Conservation (phyloP, 2,888 invertebrate species). For the Augiades crinisus region DNA sequence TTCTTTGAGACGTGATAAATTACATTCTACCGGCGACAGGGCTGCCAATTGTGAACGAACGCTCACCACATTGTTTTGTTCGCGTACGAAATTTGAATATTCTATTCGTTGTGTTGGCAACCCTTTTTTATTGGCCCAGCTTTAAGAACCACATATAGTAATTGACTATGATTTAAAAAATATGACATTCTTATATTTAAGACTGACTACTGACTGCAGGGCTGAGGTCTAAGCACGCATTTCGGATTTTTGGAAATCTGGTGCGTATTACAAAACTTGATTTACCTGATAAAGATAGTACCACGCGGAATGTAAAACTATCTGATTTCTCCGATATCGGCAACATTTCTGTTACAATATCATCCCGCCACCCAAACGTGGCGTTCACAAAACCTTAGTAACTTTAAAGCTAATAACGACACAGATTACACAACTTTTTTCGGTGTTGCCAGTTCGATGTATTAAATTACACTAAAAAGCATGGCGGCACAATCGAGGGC, state of each 20-base stretch:
- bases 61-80: conserved; percentile 19
- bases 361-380: background rate
- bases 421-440: conserved; percentile 24
- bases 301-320: no score
- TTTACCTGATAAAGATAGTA: no score
- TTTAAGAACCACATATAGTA: no score
- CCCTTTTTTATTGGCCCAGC: background rate
- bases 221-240: no score
- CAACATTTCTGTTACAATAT: no score
- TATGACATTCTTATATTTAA: no score
- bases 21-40: conserved; percentile 41
- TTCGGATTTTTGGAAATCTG: no score
- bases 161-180: no score
- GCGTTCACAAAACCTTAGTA: background rate
- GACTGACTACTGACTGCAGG: no score
- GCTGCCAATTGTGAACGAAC: conserved; percentile 41
- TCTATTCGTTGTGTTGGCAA: conserved; percentile 27
- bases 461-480: conserved; percentile 31
- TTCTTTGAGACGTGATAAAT: conserved; percentile 39
- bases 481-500: conserved; percentile 50
- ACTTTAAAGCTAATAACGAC: conserved; percentile 13
- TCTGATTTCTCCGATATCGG: no score
- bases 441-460: conserved; percentile 23
- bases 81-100: conserved; percentile 10
- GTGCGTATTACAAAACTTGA: no score